Base-by-base conservation (phyloP, 2,113 vertebrate species). In the Uria lomvia region DNA sequence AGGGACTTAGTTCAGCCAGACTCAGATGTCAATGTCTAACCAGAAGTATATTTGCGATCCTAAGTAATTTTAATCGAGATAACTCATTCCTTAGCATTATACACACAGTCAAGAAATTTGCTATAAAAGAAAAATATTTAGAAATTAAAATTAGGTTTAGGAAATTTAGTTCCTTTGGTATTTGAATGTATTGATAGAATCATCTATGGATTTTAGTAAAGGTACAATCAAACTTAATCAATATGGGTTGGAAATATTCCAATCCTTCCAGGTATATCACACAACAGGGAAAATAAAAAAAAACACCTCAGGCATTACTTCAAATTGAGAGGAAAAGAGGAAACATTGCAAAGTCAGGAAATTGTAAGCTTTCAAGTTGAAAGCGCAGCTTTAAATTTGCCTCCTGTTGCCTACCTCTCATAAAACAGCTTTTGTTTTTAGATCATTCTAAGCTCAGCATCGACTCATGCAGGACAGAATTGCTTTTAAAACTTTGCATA, bases 361-460 rank as follows among this genome's bases (percentile, higher is more conserved):
- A 70, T 2, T 11, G 47, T 50, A 72, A 52, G 11, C n/a, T 67
- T 88, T 81, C 43, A 21, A 30, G 30, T 36, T 52, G 23, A 71
- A 94, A 93, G 6, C 5, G 27, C 15, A 71, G 23, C 43, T 96
- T 94, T 47, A 68, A 45, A 65, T 82, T 86, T 82, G 66, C 42
- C 12, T 92, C 18, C 38, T 70, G 18, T 9, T 62, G 43, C 40
- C 36, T 60, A 16, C 4, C 45, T 30, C 36, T 78, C 73, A 81
- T 60, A 72, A 79, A 90, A 87, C 11, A 78, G 11, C 29, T n/a
- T 76, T 78, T 60, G 22, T 0, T 59, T 92, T 79, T 58, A 50
- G 30, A 72, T 66, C 12, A 45, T 78, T 72, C 27, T 56, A 60
- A 67, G 53, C 62, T 75, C 63, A 88, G 7, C 20, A 47, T 52